Conservation (phyloP, 2,113 vertebrate genomes). For the Elephantulus edwardii region DNA sequence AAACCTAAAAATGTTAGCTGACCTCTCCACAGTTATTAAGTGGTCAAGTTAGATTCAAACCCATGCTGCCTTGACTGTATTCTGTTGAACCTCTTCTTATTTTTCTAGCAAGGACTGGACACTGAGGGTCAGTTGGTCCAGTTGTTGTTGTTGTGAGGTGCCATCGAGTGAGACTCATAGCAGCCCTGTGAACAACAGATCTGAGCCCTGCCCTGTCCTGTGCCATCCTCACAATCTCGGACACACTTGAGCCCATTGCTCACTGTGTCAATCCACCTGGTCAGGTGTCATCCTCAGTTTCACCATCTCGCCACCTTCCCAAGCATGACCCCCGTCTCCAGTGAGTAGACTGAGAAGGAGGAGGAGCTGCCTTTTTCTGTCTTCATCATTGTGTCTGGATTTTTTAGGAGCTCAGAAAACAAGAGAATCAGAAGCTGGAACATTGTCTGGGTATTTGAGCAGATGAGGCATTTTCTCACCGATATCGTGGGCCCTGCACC, state of each 20-base stretch:
- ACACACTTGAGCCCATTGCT: no score
- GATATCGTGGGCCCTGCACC: neutral
- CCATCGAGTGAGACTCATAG: no score
- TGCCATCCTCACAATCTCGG: no score
- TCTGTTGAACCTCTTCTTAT: neutral
- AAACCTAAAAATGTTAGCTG: neutral
- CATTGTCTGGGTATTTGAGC: conserved; percentile 4
- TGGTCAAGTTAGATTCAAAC: neutral
- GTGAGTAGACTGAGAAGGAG: neutral
- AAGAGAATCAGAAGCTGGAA: neutral
- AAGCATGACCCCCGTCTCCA: no score
- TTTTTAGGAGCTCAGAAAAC: neutral
- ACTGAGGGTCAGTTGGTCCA: neutral
- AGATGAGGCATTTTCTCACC: neutral
- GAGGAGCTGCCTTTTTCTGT: neutral
- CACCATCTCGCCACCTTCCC: no score
- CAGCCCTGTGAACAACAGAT: no score
- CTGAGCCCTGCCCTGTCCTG: no score
- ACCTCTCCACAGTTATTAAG: neutral
- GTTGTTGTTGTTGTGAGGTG: no score
- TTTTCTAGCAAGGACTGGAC: neutral
- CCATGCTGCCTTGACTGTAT: neutral
- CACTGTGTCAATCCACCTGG: no score
- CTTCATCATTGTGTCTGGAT: neutral
- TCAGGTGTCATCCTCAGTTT: no score